Percentiles rank a stretch among this genome's conserved stretches.
Conservation (phyloP, 2,888 invertebrate species). For the Hydraecia micacea region DNA sequence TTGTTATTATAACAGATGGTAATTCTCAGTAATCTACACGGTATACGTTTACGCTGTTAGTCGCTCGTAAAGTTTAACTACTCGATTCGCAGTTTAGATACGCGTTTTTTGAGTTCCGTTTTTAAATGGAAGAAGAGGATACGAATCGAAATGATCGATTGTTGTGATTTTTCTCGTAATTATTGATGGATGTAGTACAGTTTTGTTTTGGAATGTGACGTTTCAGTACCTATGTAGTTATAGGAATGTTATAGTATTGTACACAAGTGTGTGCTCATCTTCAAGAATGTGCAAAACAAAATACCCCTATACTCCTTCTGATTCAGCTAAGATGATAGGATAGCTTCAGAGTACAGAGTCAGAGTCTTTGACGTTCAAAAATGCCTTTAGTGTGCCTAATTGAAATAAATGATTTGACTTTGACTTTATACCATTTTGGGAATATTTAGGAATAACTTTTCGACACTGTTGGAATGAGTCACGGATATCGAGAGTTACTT, state of each 20-base stretch:
- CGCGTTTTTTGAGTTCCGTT: slow-evolving; percentile 58
- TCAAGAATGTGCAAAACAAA: neutral
- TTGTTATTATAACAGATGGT: slow-evolving; percentile 27
- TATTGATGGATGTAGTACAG: neutral
- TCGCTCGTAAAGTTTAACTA: slow-evolving; percentile 66
- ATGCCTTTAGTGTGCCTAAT: too few species aligned
- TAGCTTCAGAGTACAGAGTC: neutral
- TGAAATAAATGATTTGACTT: too few species aligned
- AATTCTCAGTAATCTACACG: slow-evolving; percentile 45
- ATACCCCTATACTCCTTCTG: neutral
- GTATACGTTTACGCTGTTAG: slow-evolving; percentile 36
- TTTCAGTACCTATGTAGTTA: neutral
- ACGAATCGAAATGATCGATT: slow-evolving; percentile 1
- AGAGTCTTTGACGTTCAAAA: too few species aligned
- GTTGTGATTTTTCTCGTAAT: slow-evolving; percentile 5
- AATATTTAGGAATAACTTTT: neutral
- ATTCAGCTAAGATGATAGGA: neutral
- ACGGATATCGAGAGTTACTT: too few species aligned
- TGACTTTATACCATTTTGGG: too few species aligned
- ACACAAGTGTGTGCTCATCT: neutral
- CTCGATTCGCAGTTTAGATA: slow-evolving; percentile 66
- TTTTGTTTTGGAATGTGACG: neutral
- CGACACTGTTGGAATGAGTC: neutral
- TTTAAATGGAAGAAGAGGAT: neutral
- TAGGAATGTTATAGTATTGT: neutral